phyloP scores from a whole-genome alignment of 2,113 vertebrate genomes.

The Proteles cristata region DNA sequence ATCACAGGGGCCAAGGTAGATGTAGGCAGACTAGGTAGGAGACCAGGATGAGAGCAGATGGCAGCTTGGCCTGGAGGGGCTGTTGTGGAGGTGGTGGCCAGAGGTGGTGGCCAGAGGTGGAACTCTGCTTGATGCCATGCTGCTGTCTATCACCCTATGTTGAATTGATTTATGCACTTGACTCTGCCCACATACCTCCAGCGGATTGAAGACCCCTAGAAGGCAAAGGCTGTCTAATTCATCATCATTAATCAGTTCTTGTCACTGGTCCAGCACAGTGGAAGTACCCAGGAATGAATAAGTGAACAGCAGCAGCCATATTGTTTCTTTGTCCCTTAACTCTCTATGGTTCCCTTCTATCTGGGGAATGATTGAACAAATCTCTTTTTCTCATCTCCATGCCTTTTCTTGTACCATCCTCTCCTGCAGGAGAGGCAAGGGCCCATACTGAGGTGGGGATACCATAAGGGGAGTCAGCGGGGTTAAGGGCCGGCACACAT shows the following conservation, averaged over 20 bases:
- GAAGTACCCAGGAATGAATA: not conserved
- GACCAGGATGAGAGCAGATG: no score
- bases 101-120: not conserved
- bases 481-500: rapidly evolving
- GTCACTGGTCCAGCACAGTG: not conserved
- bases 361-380: not conserved
- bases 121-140: not conserved
- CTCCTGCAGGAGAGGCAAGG: not conserved
- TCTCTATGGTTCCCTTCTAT: not conserved
- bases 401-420: not conserved
- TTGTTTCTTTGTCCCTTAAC: not conserved
- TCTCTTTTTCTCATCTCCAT: no score
- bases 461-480: not conserved
- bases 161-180: not conserved
- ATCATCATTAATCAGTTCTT: not conserved
- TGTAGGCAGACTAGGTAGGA: not conserved
- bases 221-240: not conserved
- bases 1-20: not conserved
- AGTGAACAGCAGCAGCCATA: not conserved
- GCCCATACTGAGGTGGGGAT: no score
- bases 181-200: not conserved
- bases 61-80: not conserved
- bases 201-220: not conserved
- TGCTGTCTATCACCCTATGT: no score
- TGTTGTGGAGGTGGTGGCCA: not conserved